phyloP scores from a whole-genome alignment of 2,113 vertebrate genomes.

The Paramormyrops kingsleyae region DNA sequence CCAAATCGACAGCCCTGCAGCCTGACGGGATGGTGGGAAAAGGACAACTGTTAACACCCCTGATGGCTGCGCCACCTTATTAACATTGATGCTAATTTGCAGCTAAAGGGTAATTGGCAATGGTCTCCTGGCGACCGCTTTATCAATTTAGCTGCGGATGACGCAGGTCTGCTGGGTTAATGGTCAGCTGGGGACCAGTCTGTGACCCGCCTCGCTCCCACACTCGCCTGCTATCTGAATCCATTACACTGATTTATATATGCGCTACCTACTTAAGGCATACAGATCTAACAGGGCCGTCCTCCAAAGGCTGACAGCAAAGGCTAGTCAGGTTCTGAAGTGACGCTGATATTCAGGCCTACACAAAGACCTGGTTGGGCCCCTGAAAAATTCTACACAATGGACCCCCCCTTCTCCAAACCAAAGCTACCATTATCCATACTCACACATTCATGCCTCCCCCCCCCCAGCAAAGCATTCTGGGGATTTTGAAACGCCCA shows the following conservation, averaged over 20 bases:
- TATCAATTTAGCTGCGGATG: neutral
- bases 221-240: neutral
- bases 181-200: neutral
- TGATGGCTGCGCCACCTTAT: constrained; percentile 22
- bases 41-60: constrained; percentile 26
- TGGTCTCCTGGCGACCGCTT: neutral
- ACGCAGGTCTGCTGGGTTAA: constrained; percentile 3
- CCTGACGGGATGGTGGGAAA: constrained; percentile 3
- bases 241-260: neutral
- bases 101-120: constrained; percentile 1
- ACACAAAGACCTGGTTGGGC: neutral
- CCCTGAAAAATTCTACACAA: neutral
- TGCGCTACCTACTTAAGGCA: neutral
- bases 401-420: neutral
- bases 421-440: neutral
- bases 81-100: constrained; percentile 29
- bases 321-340: neutral
- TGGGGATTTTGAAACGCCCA: neutral
- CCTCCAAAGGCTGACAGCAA: neutral
- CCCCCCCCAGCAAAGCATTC: neutral
- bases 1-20: constrained; percentile 15
- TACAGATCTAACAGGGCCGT: neutral
- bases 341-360: neutral
- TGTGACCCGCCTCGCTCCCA: neutral
- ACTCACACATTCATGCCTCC: neutral